Percentiles rank a stretch among this genome's conserved stretches.
Conservation (phyloP, 2,888 invertebrate genomes). For the Tetheella fluctuosa region DNA sequence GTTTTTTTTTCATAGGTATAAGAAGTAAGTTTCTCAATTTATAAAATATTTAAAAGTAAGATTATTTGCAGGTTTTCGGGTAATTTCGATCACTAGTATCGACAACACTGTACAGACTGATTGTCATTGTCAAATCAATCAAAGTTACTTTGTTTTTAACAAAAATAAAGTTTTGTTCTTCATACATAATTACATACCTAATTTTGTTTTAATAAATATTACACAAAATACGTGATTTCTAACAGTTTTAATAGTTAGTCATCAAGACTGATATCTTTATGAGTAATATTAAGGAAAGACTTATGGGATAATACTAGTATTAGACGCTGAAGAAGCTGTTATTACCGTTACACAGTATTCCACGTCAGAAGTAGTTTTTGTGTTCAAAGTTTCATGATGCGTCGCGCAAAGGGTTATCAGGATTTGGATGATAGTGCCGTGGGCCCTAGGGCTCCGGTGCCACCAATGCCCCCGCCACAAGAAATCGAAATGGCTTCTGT, state of each 20-base stretch:
- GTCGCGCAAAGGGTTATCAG: conserved; percentile 85
- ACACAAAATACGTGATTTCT: background rate
- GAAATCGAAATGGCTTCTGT: conserved; percentile 92
- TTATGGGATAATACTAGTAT: background rate
- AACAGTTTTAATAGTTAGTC: background rate
- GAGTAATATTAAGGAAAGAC: background rate
- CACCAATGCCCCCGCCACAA: conserved; percentile 84
- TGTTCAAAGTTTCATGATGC: conserved; percentile 57
- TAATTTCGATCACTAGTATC: no score
- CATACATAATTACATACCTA: no score
- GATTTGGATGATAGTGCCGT: conserved; percentile 82
- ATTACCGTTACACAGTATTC: conserved; percentile 65
- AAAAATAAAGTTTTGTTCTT: background rate
- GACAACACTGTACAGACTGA: no score
- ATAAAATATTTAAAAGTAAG: no score
- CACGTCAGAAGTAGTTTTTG: conserved; percentile 62
- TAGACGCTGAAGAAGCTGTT: conserved; percentile 25
- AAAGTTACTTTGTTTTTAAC: no score
- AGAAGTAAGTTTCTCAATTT: no score
- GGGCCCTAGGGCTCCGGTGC: conserved; percentile 57
- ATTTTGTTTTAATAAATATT: background rate
- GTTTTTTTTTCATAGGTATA: no score
- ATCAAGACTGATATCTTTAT: background rate
- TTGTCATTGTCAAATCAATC: no score
- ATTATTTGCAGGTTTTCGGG: no score